Conservation (phyloP, 92 coral and sea anemone species). For the Epizoanthus stellaris region DNA sequence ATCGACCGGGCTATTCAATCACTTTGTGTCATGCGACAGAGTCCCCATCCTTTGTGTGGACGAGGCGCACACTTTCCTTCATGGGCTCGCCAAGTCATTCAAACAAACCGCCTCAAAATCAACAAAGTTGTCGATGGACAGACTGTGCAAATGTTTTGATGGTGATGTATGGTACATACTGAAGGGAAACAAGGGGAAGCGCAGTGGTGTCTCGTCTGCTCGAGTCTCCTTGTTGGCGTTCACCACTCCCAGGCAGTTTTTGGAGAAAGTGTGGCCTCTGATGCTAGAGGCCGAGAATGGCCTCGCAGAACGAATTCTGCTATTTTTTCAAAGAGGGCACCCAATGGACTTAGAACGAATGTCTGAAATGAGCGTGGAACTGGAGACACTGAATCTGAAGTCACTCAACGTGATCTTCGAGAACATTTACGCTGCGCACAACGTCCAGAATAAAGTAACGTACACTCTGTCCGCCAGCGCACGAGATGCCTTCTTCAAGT, state of each 20-base stretch:
- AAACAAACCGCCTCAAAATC: slow-evolving; percentile 4
- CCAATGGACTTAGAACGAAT: slow-evolving; percentile 8
- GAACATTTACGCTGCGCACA: slow-evolving; percentile 21
- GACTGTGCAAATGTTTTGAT: slow-evolving; percentile 41
- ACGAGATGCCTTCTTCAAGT: slow-evolving; percentile 34
- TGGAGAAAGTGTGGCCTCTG: slow-evolving; percentile 38
- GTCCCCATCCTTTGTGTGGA: slow-evolving; percentile 44
- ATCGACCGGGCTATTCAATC: slow-evolving; percentile 42
- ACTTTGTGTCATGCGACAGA: slow-evolving; percentile 12
- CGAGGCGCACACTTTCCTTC: slow-evolving; percentile 36
- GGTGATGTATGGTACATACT: slow-evolving; percentile 17
- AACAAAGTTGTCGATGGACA: slow-evolving; percentile 25
- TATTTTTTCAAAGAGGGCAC: slow-evolving; percentile 5
- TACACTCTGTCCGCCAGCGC: slow-evolving; percentile 29
- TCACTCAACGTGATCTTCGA: slow-evolving; percentile 21
- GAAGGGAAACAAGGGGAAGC: slow-evolving; percentile 38
- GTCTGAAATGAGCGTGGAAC: not conserved
- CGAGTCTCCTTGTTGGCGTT: slow-evolving; percentile 25
- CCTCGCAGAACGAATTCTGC: slow-evolving; percentile 43
- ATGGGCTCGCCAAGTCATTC: not conserved
- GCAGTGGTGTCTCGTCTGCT: slow-evolving; percentile 31
- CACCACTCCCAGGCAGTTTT: slow-evolving; percentile 40
- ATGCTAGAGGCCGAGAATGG: slow-evolving; percentile 28
- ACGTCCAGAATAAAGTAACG: not conserved
- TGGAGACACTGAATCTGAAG: slow-evolving; percentile 24